Conservation (phyloP, 2,888 invertebrate genomes). For the Masnerella sp. region DNA sequence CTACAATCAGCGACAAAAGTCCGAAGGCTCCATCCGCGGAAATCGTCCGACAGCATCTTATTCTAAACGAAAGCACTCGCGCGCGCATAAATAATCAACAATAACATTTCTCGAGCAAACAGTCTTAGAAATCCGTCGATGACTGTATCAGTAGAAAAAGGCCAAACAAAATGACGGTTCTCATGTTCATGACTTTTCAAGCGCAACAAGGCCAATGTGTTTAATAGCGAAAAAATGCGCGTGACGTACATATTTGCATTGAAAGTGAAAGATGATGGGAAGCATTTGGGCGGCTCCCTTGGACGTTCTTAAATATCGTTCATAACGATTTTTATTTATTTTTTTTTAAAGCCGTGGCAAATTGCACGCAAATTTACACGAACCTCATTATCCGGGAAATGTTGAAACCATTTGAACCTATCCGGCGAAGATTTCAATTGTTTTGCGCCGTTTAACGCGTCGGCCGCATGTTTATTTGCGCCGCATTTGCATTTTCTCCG, state of each 20-base stretch:
- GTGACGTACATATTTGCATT: conserved; percentile 53
- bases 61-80: conserved; percentile 15
- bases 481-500: conserved; percentile 25
- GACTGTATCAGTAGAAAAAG: conserved; percentile 21
- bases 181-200: conserved; percentile 40
- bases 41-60: too few species aligned
- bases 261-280: conserved; percentile 51
- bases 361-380: conserved; percentile 37
- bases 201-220: conserved; percentile 35
- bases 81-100: conserved; percentile 19
- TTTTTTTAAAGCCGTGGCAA: conserved; percentile 33
- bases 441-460: conserved; percentile 14
- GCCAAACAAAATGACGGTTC: conserved; percentile 34
- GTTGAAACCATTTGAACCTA: conserved; percentile 39
- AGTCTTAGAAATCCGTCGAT: conserved; percentile 19
- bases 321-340: too few species aligned
- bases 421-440: conserved; percentile 32
- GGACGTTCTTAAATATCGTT: conserved; percentile 12
- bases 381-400: conserved; percentile 51
- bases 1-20: too few species aligned
- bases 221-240: conserved; percentile 46
- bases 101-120: conserved; percentile 16
- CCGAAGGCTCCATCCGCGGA: too few species aligned
- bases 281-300: conserved; percentile 41
- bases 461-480: conserved; percentile 25